Evolutionary conservation across 2,113 vertebrate species (phyloP), one percentile per base, ranked within the genome.

Genomic region (Perca schrenkii): DNA sequence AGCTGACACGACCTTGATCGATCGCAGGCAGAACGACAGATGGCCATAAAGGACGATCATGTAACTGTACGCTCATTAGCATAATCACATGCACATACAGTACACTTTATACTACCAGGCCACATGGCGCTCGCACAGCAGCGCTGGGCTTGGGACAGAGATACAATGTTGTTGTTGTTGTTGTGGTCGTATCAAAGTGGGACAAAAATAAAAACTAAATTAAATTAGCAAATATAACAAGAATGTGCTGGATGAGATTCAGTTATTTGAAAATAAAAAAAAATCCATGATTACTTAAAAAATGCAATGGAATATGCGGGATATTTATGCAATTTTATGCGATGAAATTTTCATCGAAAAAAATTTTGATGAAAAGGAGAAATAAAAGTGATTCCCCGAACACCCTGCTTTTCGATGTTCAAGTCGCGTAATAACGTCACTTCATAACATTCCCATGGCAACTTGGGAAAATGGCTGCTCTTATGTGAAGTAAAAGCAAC

Each of bases 1-100:
- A 21, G 70, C 75, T 85, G 90, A 91, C 92, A 67, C 74, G 84
- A 94, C 92, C 92, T 94, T 94, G 91, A 94, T 94, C 89, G 90
- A 94, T 93, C 62, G 65, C 89, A 79, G 83, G 87, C 80, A 71
- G 80, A 83, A 64, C 85, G 83, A 84, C 94, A 95, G 94, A 95
- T 95, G 94, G 94, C 90, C 86, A 91, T 93, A 94, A 93, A 95
- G 94, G 88, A 93, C 91, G 74, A 91, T 94, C 91, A 83, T 93
- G 92, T 93, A 90, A 92, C 89, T 89, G 86, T 84, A 89, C 7
- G 22, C 83, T 84, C 84, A 94, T 95, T 94, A 94, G 88, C 94
- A 95, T 95, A 93, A 91, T 83, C 4, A 22, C 77, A 86, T 79
- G 87, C 89, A 85, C 63, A 87, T 88, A 91, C 57, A 58, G 74